Evolutionary conservation across 2,797 vertebrate species (phyloP).

Genomic region (Simalia tracyae): DNA sequence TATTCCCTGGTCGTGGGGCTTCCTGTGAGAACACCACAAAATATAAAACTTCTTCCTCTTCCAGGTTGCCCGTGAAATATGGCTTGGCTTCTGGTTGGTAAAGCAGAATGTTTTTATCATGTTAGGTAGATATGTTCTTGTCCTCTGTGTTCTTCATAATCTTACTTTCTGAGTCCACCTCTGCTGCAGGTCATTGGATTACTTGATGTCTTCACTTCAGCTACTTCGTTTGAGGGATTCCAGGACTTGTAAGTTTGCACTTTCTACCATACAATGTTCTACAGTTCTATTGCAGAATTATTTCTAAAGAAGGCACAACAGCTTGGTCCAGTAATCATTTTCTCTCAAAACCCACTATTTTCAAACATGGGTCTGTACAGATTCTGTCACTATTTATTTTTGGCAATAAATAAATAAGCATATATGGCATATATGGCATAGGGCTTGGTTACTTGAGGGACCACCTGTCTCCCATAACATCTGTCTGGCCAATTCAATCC

Average conservation of each 20-base stretch:
- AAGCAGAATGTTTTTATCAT: not conserved
- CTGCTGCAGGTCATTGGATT: constrained; percentile 89
- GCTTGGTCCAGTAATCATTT: not conserved
- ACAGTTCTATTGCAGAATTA: not conserved
- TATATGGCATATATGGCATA: not conserved
- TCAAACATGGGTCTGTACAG: not conserved
- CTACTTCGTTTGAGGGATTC: constrained; percentile 81
- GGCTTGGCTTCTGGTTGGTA: not conserved
- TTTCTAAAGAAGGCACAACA: not conserved
- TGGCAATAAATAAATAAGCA: not conserved
- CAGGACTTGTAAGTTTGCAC: constrained; percentile 91
- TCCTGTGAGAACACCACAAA: not conserved
- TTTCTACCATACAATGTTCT: not conserved
- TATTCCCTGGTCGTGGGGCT: not conserved
- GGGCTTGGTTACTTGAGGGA: not conserved
- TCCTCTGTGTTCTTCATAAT: not conserved
- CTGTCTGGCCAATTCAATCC: not conserved
- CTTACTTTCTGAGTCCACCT: constrained; percentile 38
- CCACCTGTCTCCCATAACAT: not conserved
- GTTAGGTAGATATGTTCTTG: not conserved
- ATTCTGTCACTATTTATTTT: not conserved
- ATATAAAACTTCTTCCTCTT: not conserved
- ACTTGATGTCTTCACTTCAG: constrained; percentile 89
- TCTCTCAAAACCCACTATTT: not conserved
- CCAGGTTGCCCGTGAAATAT: not conserved